Evolutionary conservation across 2,797 vertebrate genomes (phyloP).

Genomic region (Galagoides demidoff): DNA sequence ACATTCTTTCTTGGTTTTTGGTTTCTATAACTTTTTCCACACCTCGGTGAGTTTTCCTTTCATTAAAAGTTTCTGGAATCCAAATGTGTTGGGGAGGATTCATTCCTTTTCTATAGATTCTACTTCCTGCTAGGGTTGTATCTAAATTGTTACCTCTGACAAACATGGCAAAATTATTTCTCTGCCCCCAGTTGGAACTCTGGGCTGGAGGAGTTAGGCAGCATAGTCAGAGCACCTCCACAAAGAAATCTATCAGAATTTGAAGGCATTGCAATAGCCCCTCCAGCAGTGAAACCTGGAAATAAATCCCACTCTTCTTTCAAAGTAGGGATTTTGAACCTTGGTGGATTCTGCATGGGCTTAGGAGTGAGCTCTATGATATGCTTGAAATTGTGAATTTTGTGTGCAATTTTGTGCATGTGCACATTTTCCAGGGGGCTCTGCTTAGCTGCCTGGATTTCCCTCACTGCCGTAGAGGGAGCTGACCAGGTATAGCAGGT

Average conservation of each 20-base stretch:
- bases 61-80: neutral
- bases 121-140: neutral
- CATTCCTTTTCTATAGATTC: neutral
- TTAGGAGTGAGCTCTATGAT: neutral
- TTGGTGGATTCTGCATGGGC: neutral
- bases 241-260: neutral
- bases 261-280: neutral
- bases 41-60: neutral
- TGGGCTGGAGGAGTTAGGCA: neutral
- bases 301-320: constrained; percentile 14
- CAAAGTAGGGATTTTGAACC: neutral
- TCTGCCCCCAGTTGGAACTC: neutral
- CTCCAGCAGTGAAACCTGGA: neutral
- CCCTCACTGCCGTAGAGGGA: neutral
- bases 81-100: too few relatives aligned
- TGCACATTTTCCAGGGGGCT: neutral
- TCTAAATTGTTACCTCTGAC: neutral
- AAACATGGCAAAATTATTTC: neutral
- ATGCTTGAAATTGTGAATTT: neutral
- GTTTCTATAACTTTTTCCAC: neutral
- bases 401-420: neutral
- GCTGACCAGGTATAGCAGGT: neutral
- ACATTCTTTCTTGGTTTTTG: neutral
- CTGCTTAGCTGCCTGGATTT: neutral
- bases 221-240: neutral